Base-by-base conservation (phyloP, 1,140 invertebrate genomes). In the Lordiphosa stackelbergi region DNA sequence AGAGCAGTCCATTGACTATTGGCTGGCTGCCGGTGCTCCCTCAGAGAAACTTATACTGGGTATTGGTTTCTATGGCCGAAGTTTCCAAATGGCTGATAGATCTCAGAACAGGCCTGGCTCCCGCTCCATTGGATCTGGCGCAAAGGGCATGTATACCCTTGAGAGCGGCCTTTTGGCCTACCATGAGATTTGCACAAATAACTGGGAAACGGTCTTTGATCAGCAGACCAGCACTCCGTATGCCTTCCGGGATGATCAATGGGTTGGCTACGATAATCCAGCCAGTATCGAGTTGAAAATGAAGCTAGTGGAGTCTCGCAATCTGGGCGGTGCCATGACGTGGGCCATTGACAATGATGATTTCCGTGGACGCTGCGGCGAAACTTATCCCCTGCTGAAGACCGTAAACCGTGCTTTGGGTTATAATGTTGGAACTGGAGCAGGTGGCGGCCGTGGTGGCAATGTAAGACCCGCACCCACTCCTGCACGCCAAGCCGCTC, bases 341-440 rank as follows among this genome's bases (percentile, higher is more conserved):
- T 95, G 94, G 94, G 93, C 94, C 38, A 91, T 94, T 37, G 93
- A 94, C 72, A 94, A 92, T 0, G 93, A 94, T 51, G 93, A 94
- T 78, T 95, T 95, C 84, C 88, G 87, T 5, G 94, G 93, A 0
- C 88, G 90, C 5, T 94, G 93, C 65, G 87, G 77, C 53, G 86
- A 77, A 84, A 85, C 38, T 88, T 91, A 90, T 86, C 89, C 63
- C 55, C 89, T 57, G 81, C 88, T 69, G 73, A 84, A 77, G 42
- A 46, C 77, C 11, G 77, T 83, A 28, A 83, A 81, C 43, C 42
- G 71, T 2, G 68, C 49, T 8, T 11, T 79, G 34, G 75, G 75
- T 11, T 38, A 24, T 9, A 43, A 66, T 4, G 66, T 45, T 3
- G 52, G 49, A 12, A 54, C 42, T 9, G 36, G 54, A 11, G 66